Evolutionary conservation across 2,113 vertebrate species (phyloP).

Genomic region (Coreoperca whiteheadi): DNA sequence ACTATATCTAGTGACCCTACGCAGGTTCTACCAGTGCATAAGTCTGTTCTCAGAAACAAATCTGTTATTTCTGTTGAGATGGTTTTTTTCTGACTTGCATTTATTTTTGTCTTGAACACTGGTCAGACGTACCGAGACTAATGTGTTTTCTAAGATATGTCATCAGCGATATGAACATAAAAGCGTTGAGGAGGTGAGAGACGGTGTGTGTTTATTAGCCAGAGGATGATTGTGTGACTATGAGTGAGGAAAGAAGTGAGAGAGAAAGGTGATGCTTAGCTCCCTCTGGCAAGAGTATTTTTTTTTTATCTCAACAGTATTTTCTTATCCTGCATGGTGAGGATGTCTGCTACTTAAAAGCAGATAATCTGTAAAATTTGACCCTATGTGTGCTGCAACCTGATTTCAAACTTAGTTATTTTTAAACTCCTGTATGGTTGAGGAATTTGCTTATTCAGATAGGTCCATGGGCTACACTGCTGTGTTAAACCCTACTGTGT

Average conservation of each 20-base stretch:
- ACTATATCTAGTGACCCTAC: background rate
- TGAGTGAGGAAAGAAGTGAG: background rate
- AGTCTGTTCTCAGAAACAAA: background rate
- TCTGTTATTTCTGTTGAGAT: background rate
- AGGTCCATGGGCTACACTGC: background rate
- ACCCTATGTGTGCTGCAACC: background rate
- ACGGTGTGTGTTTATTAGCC: background rate
- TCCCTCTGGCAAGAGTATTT: slow-evolving; percentile 17
- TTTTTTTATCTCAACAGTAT: slow-evolving; percentile 22
- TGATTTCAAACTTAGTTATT: slow-evolving; percentile 6
- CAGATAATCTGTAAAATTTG: slow-evolving; percentile 1
- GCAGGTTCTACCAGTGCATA: background rate
- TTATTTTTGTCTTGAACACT: slow-evolving; percentile 32
- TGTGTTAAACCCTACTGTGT: background rate
- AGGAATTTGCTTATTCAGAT: background rate
- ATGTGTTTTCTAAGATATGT: slow-evolving; percentile 47
- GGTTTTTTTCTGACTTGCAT: background rate
- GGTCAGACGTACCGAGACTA: slow-evolving; percentile 5
- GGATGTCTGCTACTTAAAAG: slow-evolving; percentile 15
- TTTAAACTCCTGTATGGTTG: background rate
- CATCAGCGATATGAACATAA: slow-evolving; percentile 1
- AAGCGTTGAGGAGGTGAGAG: slow-evolving; percentile 37
- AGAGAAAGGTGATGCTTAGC: slow-evolving; percentile 28
- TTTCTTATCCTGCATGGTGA: slow-evolving; percentile 38
- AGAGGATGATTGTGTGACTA: slow-evolving; percentile 12